Percentiles rank a stretch among this genome's conserved stretches.
Evolutionary conservation across 1,140 invertebrate species (phyloP).

Genomic region (Anoplolepis gracilipes): DNA sequence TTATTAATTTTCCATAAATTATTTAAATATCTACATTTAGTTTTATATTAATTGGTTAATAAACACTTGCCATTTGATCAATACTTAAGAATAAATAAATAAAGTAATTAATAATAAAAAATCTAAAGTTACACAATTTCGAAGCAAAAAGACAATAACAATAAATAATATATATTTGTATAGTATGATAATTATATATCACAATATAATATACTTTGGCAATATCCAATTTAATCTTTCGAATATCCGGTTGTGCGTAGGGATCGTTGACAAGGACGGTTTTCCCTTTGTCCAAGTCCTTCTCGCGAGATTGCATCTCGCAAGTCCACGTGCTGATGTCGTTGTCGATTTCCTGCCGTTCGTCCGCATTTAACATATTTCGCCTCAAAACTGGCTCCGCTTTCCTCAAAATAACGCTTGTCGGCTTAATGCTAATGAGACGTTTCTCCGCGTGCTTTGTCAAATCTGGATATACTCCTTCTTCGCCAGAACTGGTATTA

Average conservation of each 20-base stretch:
- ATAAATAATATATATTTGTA: background rate
- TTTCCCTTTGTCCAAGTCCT: slow-evolving; percentile 78
- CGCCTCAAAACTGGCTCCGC: slow-evolving; percentile 84
- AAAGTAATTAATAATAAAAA: background rate
- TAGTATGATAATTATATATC: background rate
- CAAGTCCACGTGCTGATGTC: slow-evolving; percentile 85
- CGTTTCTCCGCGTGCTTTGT: slow-evolving; percentile 86
- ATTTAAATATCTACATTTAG: background rate
- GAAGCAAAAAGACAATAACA: background rate
- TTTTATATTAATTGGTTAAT: background rate
- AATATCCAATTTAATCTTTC: slow-evolving; percentile 65
- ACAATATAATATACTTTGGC: slow-evolving; percentile 25
- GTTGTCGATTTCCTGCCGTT: slow-evolving; percentile 81
- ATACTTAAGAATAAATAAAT: background rate
- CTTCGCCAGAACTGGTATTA: slow-evolving; percentile 88
- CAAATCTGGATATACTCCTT: slow-evolving; percentile 89
- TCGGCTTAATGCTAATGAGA: slow-evolving; percentile 85
- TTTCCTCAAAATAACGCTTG: slow-evolving; percentile 85
- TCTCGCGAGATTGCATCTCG: slow-evolving; percentile 84
- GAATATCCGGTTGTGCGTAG: slow-evolving; percentile 70
- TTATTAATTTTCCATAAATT: background rate
- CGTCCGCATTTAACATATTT: slow-evolving; percentile 79
- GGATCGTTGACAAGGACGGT: slow-evolving; percentile 37
- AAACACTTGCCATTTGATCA: background rate
- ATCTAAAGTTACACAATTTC: background rate